phyloP scores from a whole-genome alignment of 2,797 vertebrate species.

The Channallabes apus region DNA sequence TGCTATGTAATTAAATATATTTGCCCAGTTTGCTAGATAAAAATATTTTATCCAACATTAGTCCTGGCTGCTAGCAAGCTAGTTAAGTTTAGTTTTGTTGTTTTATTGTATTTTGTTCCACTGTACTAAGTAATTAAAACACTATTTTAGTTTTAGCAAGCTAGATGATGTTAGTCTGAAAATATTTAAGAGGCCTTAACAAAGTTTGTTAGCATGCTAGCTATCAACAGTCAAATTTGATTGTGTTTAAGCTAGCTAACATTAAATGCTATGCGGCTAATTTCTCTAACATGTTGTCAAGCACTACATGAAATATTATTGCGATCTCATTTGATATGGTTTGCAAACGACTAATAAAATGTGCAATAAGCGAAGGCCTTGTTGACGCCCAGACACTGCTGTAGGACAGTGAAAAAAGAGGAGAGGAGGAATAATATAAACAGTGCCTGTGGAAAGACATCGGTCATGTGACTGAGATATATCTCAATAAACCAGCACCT shows the following conservation, averaged over 20 bases:
- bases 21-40: neutral
- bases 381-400: neutral
- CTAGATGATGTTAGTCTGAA: neutral
- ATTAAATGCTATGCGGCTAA: neutral
- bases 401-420: slow-evolving; percentile 23
- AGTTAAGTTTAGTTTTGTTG: neutral
- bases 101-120: neutral
- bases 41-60: no score
- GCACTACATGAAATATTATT: no score
- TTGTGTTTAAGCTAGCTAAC: neutral
- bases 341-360: neutral
- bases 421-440: slow-evolving; percentile 53
- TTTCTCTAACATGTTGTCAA: neutral
- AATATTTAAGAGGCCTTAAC: neutral
- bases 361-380: neutral
- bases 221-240: neutral
- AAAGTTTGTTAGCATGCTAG: neutral
- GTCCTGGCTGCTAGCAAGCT: neutral
- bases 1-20: neutral
- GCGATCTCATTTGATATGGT: neutral
- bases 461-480: slow-evolving; percentile 65
- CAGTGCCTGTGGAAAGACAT: slow-evolving; percentile 47
- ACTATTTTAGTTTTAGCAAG: neutral
- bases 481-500: slow-evolving; percentile 44
- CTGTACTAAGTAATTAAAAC: neutral